phyloP scores from a whole-genome alignment of 2,113 vertebrate species.

The Dolichotis patagonum region DNA sequence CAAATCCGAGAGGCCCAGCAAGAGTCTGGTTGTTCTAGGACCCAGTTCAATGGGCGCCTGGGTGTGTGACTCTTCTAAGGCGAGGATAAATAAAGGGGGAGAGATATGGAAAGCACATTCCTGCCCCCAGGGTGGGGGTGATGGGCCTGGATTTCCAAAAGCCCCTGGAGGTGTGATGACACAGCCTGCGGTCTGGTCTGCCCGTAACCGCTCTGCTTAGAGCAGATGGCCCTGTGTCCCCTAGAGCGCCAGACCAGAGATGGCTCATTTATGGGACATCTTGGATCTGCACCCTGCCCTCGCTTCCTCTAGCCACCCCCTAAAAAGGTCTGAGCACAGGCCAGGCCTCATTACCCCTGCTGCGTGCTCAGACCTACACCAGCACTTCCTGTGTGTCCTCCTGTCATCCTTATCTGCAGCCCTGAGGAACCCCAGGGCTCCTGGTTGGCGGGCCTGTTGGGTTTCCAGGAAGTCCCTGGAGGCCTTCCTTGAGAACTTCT shows the following conservation, averaged over 20 bases:
- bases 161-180: neutral
- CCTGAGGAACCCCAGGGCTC: slow-evolving; percentile 82
- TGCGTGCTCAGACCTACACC: slow-evolving; percentile 8
- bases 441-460: neutral
- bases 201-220: neutral
- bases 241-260: neutral
- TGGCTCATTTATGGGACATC: neutral
- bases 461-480: neutral
- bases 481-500: neutral
- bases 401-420: slow-evolving; percentile 68
- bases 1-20: neutral
- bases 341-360: neutral
- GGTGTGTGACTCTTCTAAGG: neutral
- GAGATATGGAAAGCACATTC: neutral
- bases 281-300: neutral
- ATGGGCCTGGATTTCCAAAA: neutral
- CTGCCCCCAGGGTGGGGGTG: neutral
- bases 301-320: neutral
- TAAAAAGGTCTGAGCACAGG: neutral
- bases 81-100: neutral
- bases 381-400: neutral
- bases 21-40: neutral
- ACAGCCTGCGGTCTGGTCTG: neutral
- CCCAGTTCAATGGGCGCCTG: neutral
- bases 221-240: neutral